Evolutionary conservation across 2,888 invertebrate genomes (phyloP), one percentile per base, ranked within the genome.

Genomic region (Dusona sp.): DNA sequence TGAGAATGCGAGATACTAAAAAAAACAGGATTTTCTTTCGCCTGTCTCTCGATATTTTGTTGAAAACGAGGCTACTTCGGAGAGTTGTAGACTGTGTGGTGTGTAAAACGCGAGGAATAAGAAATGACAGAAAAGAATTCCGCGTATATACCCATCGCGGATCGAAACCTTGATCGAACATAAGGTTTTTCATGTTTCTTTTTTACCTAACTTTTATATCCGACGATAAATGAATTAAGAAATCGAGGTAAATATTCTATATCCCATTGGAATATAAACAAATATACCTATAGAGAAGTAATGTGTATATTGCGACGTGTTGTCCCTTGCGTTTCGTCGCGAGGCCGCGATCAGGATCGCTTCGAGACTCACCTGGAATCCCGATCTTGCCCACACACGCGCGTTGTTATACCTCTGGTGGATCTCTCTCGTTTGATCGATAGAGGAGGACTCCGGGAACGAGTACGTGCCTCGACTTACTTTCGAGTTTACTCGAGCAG

Each of bases 391-490:
- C 61, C 85, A 48, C 75, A 68, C 84, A 42, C 72, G 70, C 48
- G 51, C 78, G 33, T 75, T 73, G 61, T 64, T 74, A 51, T 42
- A 51, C n/a, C 51, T 57, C 65, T 38, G 65, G 57, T 57, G 68
- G 65, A 57, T 67, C 74, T 67, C 57, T 73, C 73, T 81, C 33
- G 85, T 88, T 88, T 88, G 84, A 88, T 88, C 85, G 87, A 88
- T 87, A 84, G 84, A 86, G 81, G 84, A 84, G 74, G 83, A 83
- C 88, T 85, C 81, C 81, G 77, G 57, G 75, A 79, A 85, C 82
- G 86, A 80, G 70, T 86, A 86, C 88, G 84, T 86, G 88, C 74
- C 54, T 77, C 86, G 86, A 84, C 84, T 88, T 86, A 86, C 81
- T 86, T 84, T 88, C 84, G 75, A 80, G 78, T 79, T 85, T 83